Conservation (phyloP, 2,888 invertebrate genomes). For the Lithophane socia region DNA sequence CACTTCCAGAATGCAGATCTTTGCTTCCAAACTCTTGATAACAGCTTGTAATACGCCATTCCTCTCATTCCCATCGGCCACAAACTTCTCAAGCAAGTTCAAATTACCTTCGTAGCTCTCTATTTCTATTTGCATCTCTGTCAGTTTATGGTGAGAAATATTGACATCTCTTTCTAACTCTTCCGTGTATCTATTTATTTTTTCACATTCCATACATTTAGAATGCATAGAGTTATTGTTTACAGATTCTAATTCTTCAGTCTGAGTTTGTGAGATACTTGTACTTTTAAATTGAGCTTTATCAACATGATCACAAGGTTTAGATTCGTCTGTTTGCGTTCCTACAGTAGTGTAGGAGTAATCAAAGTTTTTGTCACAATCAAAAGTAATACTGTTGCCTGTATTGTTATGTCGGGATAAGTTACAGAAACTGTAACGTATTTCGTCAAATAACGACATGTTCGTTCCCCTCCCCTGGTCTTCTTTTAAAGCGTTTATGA, state of each 20-base stretch:
- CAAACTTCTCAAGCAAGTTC: constrained; percentile 72
- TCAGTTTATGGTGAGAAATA: constrained; percentile 67
- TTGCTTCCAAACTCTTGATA: constrained; percentile 73
- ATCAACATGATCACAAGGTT: constrained; percentile 30
- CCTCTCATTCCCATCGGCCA: constrained; percentile 75
- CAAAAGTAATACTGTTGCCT: constrained; percentile 64
- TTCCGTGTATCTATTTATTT: constrained; percentile 66
- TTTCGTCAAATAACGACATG: constrained; percentile 86
- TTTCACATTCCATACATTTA: constrained; percentile 79
- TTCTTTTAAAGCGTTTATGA: constrained; percentile 79
- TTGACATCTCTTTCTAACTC: constrained; percentile 77
- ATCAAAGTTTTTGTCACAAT: constrained; percentile 55
- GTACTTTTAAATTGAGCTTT: constrained; percentile 33
- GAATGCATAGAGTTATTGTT: constrained; percentile 69
- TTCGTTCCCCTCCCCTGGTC: constrained; percentile 83
- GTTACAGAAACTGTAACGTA: constrained; percentile 82
- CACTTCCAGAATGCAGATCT: constrained; percentile 74
- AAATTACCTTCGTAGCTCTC: constrained; percentile 79
- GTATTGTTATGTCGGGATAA: constrained; percentile 73
- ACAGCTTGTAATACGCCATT: constrained; percentile 74
- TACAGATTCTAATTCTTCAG: constrained; percentile 57
- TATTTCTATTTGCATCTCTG: constrained; percentile 76
- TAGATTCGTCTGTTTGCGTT: constrained; percentile 61
- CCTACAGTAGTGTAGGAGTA: constrained; percentile 64
- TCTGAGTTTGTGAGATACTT: constrained; percentile 65